Percentiles rank a stretch among this genome's conserved stretches.
Evolutionary conservation across 2,113 vertebrate species (phyloP).

Genomic region (Carassius auratus): DNA sequence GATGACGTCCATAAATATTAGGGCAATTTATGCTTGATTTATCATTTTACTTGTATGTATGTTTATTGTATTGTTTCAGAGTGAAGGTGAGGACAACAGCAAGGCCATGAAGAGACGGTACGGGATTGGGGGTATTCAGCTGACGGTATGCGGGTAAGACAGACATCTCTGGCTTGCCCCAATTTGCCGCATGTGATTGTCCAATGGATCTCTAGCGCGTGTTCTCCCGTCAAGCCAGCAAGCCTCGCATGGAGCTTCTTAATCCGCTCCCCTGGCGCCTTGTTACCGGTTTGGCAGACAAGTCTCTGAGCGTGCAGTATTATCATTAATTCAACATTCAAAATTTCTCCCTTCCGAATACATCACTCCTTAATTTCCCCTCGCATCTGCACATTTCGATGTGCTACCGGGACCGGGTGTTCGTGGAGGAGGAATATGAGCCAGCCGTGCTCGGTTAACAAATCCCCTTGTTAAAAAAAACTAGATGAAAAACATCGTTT

Average conservation of each 20-base stretch:
- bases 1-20: conserved; percentile 4
- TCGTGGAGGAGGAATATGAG: conserved; percentile 79
- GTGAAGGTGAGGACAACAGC: neutral
- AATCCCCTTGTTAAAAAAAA: conserved; percentile 74
- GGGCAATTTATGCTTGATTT: neutral
- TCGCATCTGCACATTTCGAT: conserved; percentile 79
- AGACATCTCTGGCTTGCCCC: conserved; percentile 67
- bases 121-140: conserved; percentile 38
- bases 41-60: neutral
- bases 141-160: conserved; percentile 61
- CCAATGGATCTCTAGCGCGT: conserved; percentile 67
- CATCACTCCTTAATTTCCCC: conserved; percentile 89
- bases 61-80: conserved; percentile 10
- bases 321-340: conserved; percentile 92
- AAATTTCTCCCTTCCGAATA: conserved; percentile 82
- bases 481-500: conserved; percentile 69
- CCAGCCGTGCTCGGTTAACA: conserved; percentile 72
- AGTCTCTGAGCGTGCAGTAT: conserved; percentile 71
- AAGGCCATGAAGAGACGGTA: conserved; percentile 38
- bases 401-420: conserved; percentile 69
- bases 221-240: conserved; percentile 51
- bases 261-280: conserved; percentile 96
- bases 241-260: conserved; percentile 61
- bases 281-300: conserved; percentile 88
- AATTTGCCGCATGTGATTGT: conserved; percentile 79